Evolutionary conservation across 2,888 invertebrate species (phyloP), one percentile per base, ranked within the genome.

Genomic region (Oxyscelio sp.): DNA sequence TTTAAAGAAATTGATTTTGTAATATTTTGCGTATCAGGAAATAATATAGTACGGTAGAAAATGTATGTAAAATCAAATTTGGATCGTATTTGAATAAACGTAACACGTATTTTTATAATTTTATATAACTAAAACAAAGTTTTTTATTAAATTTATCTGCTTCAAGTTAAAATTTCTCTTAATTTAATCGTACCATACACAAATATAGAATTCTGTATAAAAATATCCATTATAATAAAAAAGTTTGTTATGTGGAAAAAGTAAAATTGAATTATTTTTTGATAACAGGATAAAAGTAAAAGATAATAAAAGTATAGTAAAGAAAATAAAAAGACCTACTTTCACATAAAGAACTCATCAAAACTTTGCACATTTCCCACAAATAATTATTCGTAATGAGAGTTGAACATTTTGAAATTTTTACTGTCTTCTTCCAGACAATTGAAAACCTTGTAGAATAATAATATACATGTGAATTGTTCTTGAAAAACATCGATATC

Each of bases 331-430:
- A 74, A 81, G 70, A 70, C n/a, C n/a, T 61, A 63, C 61, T 74
- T 74, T 54, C 40, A 59, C 38, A 61, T 61, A 74, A 74, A 81
- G 22, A 74, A 88, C 70, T 85, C 87, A 89, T 88, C 89, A 89
- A 85, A 89, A 87, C 58, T 79, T 61, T 70, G 83, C 78, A 74
- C 85, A 87, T 87, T 90, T 89, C 89, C 88, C 90, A 87, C 89
- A 86, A 90, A 92, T 90, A 89, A 90, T 92, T 91, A 92, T 91
- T 92, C 89, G 90, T 91, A 88, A 90, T 87, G 91, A 91, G 85
- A 89, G 90, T 90, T 91, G 61, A 88, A 85, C 89, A 92, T 91
- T 92, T 91, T 91, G 92, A 91, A 91, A 89, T 90, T 89, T 85
- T 88, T 87, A 87, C 86, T 86, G 87, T 86, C 85, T 90, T 75